phyloP scores from a whole-genome alignment of 1,140 invertebrate species.

The Drosophila takahashii region DNA sequence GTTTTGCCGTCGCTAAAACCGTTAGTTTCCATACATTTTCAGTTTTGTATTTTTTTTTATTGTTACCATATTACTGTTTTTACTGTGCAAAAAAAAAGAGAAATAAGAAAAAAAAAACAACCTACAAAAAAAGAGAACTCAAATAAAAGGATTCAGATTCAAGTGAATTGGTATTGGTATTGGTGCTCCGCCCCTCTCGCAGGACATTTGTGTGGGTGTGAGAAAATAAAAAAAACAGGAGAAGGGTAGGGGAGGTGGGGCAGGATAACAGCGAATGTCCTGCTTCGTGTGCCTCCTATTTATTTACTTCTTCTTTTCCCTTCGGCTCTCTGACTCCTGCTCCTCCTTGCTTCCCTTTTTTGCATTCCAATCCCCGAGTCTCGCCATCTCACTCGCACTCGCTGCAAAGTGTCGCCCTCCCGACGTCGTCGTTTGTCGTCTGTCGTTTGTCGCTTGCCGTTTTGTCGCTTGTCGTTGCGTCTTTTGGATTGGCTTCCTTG shows the following conservation, averaged over 20 bases:
- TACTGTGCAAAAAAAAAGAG: conserved; percentile 23
- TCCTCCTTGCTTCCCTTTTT: neutral
- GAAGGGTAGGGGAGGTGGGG: neutral
- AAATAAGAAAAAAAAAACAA: neutral
- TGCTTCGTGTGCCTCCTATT: conserved; percentile 18
- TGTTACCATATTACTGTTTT: conserved; percentile 35
- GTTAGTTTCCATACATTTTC: conserved; percentile 30
- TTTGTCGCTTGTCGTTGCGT: conserved; percentile 64
- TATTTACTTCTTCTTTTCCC: conserved; percentile 14
- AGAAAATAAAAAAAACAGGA: neutral
- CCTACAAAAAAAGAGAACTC: neutral
- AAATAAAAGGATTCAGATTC: conserved; percentile 13
- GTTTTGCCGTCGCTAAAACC: conserved; percentile 44
- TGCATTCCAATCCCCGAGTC: conserved; percentile 38
- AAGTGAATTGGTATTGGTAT: conserved; percentile 7
- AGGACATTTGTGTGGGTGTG: conserved; percentile 28
- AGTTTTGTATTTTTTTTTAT: conserved; percentile 40
- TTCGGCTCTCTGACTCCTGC: neutral
- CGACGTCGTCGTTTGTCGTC: conserved; percentile 42
- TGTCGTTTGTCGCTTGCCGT: conserved; percentile 52
- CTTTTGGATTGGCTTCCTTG: conserved; percentile 76
- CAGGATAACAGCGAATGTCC: conserved; percentile 22
- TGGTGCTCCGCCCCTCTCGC: conserved; percentile 36
- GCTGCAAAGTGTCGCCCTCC: conserved; percentile 22
- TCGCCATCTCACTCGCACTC: conserved; percentile 40